Evolutionary conservation across 1,140 invertebrate species (phyloP).

Genomic region (Archivesica marissinica): DNA sequence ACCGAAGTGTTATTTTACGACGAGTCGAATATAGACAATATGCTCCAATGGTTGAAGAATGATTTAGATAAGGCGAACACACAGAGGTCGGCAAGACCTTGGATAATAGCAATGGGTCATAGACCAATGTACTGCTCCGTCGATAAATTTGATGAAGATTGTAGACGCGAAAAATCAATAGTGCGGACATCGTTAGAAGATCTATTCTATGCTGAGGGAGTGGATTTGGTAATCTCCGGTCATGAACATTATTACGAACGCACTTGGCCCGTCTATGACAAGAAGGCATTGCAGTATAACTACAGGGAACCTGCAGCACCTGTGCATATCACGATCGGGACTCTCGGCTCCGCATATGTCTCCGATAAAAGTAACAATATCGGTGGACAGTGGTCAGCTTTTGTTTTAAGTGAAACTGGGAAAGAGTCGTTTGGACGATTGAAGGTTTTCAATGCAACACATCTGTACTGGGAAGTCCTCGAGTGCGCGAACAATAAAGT

Average conservation of each 20-base stretch:
- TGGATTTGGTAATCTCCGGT: slow-evolving; percentile 97
- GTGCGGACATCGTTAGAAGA: slow-evolving; percentile 88
- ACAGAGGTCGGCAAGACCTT: slow-evolving; percentile 77
- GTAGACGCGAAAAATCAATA: slow-evolving; percentile 60
- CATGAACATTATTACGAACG: slow-evolving; percentile 98
- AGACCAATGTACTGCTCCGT: slow-evolving; percentile 81
- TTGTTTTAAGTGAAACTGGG: slow-evolving; percentile 61
- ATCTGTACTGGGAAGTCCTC: slow-evolving; percentile 95
- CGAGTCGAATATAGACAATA: slow-evolving; percentile 57
- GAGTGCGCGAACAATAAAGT: slow-evolving; percentile 84
- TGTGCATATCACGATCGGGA: slow-evolving; percentile 76
- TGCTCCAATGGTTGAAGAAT: slow-evolving; percentile 76
- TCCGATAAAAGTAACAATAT: slow-evolving; percentile 65
- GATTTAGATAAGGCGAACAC: slow-evolving; percentile 74
- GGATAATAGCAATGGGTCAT: slow-evolving; percentile 82
- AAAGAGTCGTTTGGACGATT: slow-evolving; percentile 89
- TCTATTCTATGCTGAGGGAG: slow-evolving; percentile 93
- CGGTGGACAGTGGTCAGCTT: slow-evolving; percentile 73
- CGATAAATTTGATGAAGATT: slow-evolving; percentile 69
- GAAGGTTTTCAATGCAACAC: slow-evolving; percentile 91
- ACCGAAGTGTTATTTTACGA: slow-evolving; percentile 73
- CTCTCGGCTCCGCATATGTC: slow-evolving; percentile 81
- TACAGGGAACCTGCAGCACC: slow-evolving; percentile 76
- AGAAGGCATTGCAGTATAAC: slow-evolving; percentile 85
- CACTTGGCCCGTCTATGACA: slow-evolving; percentile 96